Percentiles rank a stretch among this genome's conserved stretches.
Conservation (phyloP, 2,113 vertebrate species). For the Ovis aries region ARS-UI_Ramb_v3.0 NC_056063.1:19133001-19133500, state of each 20-base stretch:
- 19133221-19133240: background rate
- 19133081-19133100: background rate
- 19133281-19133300: constrained; percentile 12
- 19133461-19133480: background rate
- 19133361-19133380: background rate
- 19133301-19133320: background rate
- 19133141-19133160: background rate
- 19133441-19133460: background rate
- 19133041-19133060: background rate
- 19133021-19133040: background rate
- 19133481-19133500: background rate
- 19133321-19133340: background rate
- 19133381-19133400: background rate
- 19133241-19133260: background rate
- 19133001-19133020: background rate
- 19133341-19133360: background rate
- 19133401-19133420: background rate
- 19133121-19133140: background rate
- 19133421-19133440: constrained; percentile 10
- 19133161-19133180: background rate
- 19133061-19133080: background rate
- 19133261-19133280: background rate
- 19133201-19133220: background rate
- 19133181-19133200: background rate
- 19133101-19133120: background rate